Percentiles rank a stretch among this genome's conserved stretches.
Evolutionary conservation across 1,140 invertebrate species (phyloP).

Genomic region (Scylla paramamosain): DNA sequence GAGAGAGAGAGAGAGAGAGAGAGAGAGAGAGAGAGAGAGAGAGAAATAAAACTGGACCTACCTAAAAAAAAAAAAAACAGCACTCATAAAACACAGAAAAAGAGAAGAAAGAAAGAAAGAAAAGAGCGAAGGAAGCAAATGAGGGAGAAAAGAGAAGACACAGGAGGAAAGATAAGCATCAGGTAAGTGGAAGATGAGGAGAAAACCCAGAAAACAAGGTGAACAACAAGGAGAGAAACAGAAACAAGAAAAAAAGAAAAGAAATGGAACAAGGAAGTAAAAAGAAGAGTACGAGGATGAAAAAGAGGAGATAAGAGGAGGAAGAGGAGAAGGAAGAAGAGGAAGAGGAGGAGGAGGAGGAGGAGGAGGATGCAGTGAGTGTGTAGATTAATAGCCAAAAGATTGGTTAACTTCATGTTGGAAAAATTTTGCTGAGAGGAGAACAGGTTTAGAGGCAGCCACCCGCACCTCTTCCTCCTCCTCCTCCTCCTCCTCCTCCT

Average conservation of each 20-base stretch:
- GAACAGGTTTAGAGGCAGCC: too few relatives aligned
- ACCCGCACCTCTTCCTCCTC: too few relatives aligned
- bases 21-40: background rate
- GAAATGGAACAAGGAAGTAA: background rate
- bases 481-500: too few relatives aligned
- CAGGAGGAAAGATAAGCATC: background rate
- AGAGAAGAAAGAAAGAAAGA: background rate
- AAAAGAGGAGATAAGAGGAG: background rate
- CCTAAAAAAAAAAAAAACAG: background rate
- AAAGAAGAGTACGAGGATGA: background rate
- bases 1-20: slow-evolving; percentile 24
- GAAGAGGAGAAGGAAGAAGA: background rate
- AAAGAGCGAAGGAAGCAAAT: background rate
- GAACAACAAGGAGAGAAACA: too few relatives aligned
- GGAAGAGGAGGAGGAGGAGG: background rate
- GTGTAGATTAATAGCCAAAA: background rate
- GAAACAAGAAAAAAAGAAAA: background rate
- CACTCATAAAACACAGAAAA: background rate
- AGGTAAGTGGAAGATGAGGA: too few relatives aligned
- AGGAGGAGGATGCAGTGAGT: background rate
- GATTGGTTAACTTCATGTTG: too few relatives aligned
- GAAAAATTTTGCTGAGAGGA: too few relatives aligned
- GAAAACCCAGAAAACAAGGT: too few relatives aligned
- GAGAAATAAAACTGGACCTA: background rate
- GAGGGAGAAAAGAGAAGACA: background rate